Evolutionary conservation across 1,140 invertebrate species (phyloP).

Genomic region (Panulirus ornatus): DNA sequence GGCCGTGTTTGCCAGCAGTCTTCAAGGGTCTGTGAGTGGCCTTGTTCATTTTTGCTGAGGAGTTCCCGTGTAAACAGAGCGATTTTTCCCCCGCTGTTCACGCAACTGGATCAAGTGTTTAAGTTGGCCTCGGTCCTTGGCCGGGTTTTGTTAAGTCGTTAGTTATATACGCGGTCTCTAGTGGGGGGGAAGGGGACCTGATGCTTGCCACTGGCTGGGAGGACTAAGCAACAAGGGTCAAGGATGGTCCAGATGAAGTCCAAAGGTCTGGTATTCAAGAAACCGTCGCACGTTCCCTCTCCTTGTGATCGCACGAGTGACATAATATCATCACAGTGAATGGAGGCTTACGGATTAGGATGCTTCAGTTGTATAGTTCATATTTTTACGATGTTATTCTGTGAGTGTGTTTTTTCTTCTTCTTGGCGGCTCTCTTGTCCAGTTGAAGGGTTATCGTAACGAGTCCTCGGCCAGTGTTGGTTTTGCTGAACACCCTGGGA

Average conservation of each 20-base stretch:
- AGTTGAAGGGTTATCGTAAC: background rate
- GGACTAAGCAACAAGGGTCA: too few relatives aligned
- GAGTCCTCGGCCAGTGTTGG: background rate
- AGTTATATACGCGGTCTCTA: constrained; percentile 35
- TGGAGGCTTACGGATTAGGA: too few relatives aligned
- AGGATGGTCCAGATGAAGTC: too few relatives aligned
- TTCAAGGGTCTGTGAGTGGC: background rate
- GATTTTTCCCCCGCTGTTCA: constrained; percentile 32
- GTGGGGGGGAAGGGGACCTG: too few relatives aligned
- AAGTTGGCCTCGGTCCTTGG: constrained; percentile 40
- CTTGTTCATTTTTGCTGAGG: constrained; percentile 42
- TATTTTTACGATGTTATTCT: background rate
- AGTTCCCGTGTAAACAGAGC: constrained; percentile 21
- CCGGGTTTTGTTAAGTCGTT: constrained; percentile 23
- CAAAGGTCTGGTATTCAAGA: too few relatives aligned
- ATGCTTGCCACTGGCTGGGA: too few relatives aligned
- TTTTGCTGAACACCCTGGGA: background rate
- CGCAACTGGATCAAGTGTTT: constrained; percentile 60
- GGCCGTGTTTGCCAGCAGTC: constrained; percentile 7
- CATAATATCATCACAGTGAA: too few relatives aligned
- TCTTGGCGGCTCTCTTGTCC: constrained; percentile 9
- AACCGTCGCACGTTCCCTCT: too few relatives aligned
- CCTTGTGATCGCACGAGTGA: too few relatives aligned
- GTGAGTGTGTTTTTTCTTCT: background rate
- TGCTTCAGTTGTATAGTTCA: background rate